phyloP scores from a whole-genome alignment of 1,140 invertebrate species.

The Hyposmocoma kahamanoa region DNA sequence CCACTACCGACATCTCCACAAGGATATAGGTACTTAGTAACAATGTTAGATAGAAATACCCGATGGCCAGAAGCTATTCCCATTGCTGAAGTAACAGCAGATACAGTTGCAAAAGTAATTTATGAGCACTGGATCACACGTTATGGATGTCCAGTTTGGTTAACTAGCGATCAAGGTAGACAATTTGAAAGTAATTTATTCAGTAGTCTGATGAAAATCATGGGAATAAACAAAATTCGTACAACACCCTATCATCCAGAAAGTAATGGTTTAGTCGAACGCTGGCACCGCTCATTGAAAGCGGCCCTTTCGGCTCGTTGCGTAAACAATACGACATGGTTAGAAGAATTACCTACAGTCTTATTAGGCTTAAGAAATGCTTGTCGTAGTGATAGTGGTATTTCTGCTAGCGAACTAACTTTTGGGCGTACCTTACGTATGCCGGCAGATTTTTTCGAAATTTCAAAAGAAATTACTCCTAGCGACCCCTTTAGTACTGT shows the following conservation, averaged over 20 bases:
- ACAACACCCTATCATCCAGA: conserved; percentile 31
- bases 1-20: conserved; percentile 40
- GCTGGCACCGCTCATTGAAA: conserved; percentile 34
- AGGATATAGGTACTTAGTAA: conserved; percentile 47
- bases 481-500: no score
- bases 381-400: conserved; percentile 19
- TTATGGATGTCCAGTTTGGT: conserved; percentile 24
- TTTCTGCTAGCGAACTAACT: conserved; percentile 21
- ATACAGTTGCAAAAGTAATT: conserved; percentile 18
- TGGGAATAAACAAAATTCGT: conserved; percentile 7
- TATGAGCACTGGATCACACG: conserved; percentile 24
- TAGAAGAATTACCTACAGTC: conserved; percentile 31
- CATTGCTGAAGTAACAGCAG: conserved; percentile 40
- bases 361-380: conserved; percentile 32
- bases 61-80: conserved; percentile 65
- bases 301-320: no score
- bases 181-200: conserved; percentile 46
- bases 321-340: conserved; percentile 21
- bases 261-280: conserved; percentile 38
- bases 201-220: conserved; percentile 8
- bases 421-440: conserved; percentile 26
- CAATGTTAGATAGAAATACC: conserved; percentile 58
- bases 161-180: conserved; percentile 38
- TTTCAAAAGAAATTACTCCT: no score
- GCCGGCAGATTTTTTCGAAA: conserved; percentile 3